Conservation (phyloP, 2,888 invertebrate genomes). For the Diogma glabrata region DNA sequence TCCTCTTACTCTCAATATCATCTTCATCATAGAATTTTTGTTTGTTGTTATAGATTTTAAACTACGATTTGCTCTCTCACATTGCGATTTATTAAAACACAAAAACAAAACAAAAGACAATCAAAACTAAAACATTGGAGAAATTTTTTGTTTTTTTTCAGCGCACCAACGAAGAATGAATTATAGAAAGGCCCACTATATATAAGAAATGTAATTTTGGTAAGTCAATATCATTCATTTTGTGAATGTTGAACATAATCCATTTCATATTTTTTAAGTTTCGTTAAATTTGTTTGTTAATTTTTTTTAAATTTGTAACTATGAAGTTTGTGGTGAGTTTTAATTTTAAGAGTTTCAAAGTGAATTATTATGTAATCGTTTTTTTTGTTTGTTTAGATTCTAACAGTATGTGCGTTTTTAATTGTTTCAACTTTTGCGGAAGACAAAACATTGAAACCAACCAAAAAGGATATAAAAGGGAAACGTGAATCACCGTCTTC, state of each 20-base stretch:
- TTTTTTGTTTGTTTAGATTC: neutral
- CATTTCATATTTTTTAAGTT: neutral
- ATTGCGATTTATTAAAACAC: no score
- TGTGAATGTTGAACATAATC: neutral
- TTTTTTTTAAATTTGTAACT: neutral
- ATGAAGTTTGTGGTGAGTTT: slow-evolving; percentile 5
- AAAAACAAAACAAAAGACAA: no score
- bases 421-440: neutral
- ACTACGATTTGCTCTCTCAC: no score
- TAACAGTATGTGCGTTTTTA: neutral
- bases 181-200: slow-evolving; percentile 7
- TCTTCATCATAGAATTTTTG: no score
- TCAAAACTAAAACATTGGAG: no score
- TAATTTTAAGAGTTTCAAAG: neutral
- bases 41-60: no score
- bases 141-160: no score
- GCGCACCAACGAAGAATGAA: no score
- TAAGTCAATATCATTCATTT: slow-evolving; percentile 7
- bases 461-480: slow-evolving; percentile 1
- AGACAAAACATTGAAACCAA: neutral
- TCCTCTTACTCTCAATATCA: no score
- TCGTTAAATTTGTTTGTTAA: neutral
- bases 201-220: slow-evolving; percentile 8
- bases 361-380: neutral
- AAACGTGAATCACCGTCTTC: slow-evolving; percentile 3